A percentile compares a stretch with the other conserved stretches of the same genome.
Conservation (phyloP, 1,140 invertebrate genomes). For the Ridgeia piscesae region DNA sequence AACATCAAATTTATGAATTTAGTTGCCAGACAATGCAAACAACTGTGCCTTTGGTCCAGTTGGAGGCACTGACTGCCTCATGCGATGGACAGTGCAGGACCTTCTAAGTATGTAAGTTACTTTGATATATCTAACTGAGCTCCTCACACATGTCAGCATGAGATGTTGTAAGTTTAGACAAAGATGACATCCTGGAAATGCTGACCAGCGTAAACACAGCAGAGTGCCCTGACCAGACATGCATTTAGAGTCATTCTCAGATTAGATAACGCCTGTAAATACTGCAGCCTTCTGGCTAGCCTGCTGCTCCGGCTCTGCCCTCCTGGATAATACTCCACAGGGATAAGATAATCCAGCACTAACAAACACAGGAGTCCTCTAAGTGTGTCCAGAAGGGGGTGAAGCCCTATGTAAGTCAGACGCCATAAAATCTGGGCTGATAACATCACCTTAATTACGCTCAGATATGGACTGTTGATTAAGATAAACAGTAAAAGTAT, state of each 20-base stretch:
- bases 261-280: background rate
- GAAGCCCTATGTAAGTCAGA: background rate
- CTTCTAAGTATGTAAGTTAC: too few species aligned
- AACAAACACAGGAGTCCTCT: background rate
- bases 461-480: background rate
- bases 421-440: background rate
- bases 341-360: conserved; percentile 1
- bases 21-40: background rate
- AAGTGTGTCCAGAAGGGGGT: background rate
- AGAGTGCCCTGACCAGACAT: background rate
- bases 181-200: background rate
- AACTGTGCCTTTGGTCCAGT: too few species aligned
- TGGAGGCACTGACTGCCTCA: too few species aligned
- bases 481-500: background rate
- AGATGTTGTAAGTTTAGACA: background rate
- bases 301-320: background rate
- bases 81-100: too few species aligned
- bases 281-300: background rate
- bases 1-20: background rate
- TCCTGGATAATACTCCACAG: background rate
- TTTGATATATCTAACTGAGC: background rate
- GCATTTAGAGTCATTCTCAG: background rate
- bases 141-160: background rate
- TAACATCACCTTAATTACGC: background rate
- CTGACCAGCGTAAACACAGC: background rate